Conservation (phyloP, 1,140 invertebrate genomes). For the Frieseomelitta varia region DNA sequence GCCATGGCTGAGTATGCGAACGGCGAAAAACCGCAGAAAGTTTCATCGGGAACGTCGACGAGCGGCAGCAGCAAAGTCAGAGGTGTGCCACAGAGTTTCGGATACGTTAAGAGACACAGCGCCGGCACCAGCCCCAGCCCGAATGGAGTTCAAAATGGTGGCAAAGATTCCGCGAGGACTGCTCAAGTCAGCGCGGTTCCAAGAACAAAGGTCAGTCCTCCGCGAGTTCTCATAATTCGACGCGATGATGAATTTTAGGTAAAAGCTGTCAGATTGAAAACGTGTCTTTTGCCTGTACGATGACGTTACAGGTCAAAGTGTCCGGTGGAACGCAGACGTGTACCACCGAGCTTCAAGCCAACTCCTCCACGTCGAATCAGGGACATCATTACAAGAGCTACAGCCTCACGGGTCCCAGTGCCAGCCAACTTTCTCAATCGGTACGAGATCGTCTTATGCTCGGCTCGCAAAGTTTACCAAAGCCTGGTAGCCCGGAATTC, state of each 20-base stretch:
- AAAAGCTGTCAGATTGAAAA: not conserved
- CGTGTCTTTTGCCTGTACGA: not conserved
- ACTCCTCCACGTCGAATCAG: slow-evolving; percentile 73
- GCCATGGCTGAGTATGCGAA: slow-evolving; percentile 79
- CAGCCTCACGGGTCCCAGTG: slow-evolving; percentile 90
- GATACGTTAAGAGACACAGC: slow-evolving; percentile 91
- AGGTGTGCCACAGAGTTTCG: slow-evolving; percentile 90
- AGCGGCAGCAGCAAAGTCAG: slow-evolving; percentile 82
- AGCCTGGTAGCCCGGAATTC: slow-evolving; percentile 87
- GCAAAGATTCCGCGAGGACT: slow-evolving; percentile 84
- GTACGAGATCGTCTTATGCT: slow-evolving; percentile 90
- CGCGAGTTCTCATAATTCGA: no score
- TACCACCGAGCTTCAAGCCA: slow-evolving; percentile 87
- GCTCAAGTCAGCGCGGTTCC: slow-evolving; percentile 93
- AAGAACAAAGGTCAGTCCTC: slow-evolving; percentile 86
- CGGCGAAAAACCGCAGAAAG: slow-evolving; percentile 78
- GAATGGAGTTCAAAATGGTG: slow-evolving; percentile 83
- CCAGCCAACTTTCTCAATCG: slow-evolving; percentile 91
- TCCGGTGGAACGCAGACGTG: slow-evolving; percentile 94
- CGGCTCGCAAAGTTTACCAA: slow-evolving; percentile 90
- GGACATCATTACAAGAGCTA: slow-evolving; percentile 87
- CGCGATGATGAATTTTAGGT: not conserved
- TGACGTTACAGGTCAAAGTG: slow-evolving; percentile 85
- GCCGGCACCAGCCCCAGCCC: slow-evolving; percentile 81
- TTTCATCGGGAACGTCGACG: slow-evolving; percentile 80